Conservation (phyloP, 2,888 invertebrate species). For the Germaria angustata region DNA sequence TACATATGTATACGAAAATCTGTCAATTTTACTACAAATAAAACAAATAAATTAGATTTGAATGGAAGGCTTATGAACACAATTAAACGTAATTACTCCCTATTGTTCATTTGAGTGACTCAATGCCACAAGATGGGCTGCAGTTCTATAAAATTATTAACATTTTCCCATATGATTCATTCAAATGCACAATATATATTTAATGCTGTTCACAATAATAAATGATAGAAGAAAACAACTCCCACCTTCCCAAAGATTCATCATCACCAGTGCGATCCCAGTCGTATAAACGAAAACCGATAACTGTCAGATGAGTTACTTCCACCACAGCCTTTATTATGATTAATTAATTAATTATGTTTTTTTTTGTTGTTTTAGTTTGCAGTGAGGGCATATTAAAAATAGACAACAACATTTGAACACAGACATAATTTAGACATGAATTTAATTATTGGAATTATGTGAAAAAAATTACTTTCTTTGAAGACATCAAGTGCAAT, state of each 20-base stretch:
- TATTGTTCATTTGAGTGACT: no score
- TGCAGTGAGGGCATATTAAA: constrained; percentile 4
- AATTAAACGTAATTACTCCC: no score
- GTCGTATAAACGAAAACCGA: constrained; percentile 89
- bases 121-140: no score
- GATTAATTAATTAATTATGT: constrained; percentile 12
- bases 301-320: constrained; percentile 81
- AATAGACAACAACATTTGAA: constrained; percentile 33
- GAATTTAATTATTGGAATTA: constrained; percentile 12
- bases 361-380: background rate
- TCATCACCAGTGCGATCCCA: constrained; percentile 95
- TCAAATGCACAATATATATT: background rate
- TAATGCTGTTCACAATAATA: background rate
- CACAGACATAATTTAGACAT: constrained; percentile 11
- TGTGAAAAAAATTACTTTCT: background rate
- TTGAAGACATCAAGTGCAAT: background rate
- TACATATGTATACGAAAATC: no score
- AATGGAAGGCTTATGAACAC: no score
- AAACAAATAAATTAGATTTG: no score
- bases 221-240: constrained; percentile 59
- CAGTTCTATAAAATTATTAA: background rate
- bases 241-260: constrained; percentile 95
- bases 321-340: constrained; percentile 83
- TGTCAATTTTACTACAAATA: no score
- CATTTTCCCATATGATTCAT: background rate